phyloP scores from a whole-genome alignment of 2,888 invertebrate species.

The Brenthis ino region DNA sequence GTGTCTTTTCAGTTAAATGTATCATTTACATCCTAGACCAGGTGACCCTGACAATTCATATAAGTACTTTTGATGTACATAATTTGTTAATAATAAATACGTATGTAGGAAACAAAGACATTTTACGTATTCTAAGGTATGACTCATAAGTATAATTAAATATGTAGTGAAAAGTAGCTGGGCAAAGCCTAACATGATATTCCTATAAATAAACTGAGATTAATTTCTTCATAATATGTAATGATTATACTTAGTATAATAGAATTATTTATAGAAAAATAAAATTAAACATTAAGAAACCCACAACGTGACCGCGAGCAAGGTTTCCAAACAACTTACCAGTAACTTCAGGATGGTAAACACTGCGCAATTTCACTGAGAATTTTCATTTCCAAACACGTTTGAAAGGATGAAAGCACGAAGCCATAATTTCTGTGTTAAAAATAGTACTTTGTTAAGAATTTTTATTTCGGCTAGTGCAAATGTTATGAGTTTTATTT shows the following conservation, averaged over 20 bases:
- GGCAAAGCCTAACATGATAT: no score
- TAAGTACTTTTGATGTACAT: no score
- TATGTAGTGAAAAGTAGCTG: no score
- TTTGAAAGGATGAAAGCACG: neutral
- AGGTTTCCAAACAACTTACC: conserved; percentile 15
- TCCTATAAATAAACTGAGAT: no score
- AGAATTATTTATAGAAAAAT: neutral
- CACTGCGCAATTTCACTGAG: conserved; percentile 5
- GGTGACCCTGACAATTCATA: no score
- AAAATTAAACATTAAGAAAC: conserved; percentile 8
- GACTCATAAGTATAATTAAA: no score
- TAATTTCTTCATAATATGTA: neutral
- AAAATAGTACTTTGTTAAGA: neutral
- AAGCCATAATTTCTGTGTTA: neutral
- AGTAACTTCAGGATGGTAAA: conserved; percentile 7
- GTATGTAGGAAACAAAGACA: no score
- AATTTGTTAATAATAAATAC: no score
- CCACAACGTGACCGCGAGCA: conserved; percentile 9
- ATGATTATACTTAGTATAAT: neutral
- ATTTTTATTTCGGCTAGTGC: neutral
- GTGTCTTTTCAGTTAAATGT: no score
- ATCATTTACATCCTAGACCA: no score
- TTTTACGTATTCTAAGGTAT: no score
- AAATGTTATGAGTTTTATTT: no score
- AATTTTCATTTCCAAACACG: conserved; percentile 1